Evolutionary conservation across 2,888 invertebrate species (phyloP).

Genomic region (Aplocera efformata): DNA sequence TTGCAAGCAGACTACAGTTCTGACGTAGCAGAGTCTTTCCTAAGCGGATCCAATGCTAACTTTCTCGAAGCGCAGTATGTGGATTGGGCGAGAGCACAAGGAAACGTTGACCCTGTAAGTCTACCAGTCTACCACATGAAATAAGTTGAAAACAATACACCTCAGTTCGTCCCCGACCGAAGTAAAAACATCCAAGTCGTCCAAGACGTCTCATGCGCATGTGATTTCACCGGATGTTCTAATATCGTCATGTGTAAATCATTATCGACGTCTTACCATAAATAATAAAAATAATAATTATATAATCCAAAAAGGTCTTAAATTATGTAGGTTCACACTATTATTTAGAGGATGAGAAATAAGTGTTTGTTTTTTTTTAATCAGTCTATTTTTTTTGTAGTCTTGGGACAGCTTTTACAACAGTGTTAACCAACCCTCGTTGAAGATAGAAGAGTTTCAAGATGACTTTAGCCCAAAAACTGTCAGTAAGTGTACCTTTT

Average conservation of each 20-base stretch:
- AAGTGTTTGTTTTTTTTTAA: too few relatives aligned
- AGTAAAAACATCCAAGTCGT: too few relatives aligned
- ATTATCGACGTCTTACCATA: too few relatives aligned
- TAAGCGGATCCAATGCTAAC: conserved; percentile 65
- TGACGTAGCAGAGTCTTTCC: conserved; percentile 54
- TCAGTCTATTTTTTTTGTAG: conserved; percentile 34
- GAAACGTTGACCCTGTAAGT: conserved; percentile 57
- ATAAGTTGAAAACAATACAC: too few relatives aligned
- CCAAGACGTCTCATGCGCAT: too few relatives aligned
- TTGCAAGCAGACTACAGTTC: background rate
- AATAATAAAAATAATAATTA: too few relatives aligned
- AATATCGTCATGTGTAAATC: too few relatives aligned
- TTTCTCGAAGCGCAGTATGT: conserved; percentile 67
- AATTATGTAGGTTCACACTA: too few relatives aligned
- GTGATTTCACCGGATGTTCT: too few relatives aligned
- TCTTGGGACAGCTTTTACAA: conserved; percentile 69
- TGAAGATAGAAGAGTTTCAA: conserved; percentile 63
- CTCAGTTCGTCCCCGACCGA: too few relatives aligned
- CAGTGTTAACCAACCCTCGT: conserved; percentile 49
- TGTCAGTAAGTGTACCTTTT: conserved; percentile 40
- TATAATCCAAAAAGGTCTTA: too few relatives aligned
- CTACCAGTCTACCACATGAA: background rate
- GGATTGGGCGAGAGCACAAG: conserved; percentile 62
- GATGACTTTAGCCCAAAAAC: conserved; percentile 59
- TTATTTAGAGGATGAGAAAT: too few relatives aligned